Evolutionary conservation across 1,140 invertebrate genomes (phyloP).

Genomic region (Diorhabda sublineata): DNA sequence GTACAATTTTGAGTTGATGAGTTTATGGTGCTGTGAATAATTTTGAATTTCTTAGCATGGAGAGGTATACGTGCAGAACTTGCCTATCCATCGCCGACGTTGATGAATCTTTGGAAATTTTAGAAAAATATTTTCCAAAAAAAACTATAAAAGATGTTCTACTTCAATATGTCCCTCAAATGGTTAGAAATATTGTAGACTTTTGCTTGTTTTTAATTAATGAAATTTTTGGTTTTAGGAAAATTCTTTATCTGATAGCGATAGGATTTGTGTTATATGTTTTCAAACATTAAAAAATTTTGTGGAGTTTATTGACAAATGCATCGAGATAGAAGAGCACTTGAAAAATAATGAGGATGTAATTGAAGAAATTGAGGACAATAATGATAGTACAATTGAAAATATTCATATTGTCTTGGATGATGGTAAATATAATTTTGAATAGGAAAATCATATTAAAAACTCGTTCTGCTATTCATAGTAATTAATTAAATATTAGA

Average conservation of each 20-base stretch:
- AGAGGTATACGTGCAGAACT: constrained; percentile 11
- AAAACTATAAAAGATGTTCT: constrained; percentile 12
- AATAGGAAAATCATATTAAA: not conserved
- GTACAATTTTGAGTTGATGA: not conserved
- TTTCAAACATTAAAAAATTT: constrained; percentile 9
- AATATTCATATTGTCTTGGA: constrained; percentile 15
- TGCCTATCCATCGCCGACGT: constrained; percentile 7
- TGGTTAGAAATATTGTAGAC: constrained; percentile 7
- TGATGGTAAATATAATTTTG: not conserved
- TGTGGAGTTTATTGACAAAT: constrained; percentile 10
- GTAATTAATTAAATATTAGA: not conserved
- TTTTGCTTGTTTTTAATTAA: not conserved
- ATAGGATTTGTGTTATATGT: constrained; percentile 11
- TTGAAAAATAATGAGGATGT: not conserved
- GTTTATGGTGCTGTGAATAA: constrained; percentile 4
- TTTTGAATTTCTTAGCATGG: constrained; percentile 9
- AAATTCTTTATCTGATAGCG: constrained; percentile 1
- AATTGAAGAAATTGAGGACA: not conserved
- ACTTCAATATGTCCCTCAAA: constrained; percentile 9
- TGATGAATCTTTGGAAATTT: not conserved
- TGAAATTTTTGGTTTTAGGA: constrained; percentile 4
- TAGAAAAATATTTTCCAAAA: constrained; percentile 5
- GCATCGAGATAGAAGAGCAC: constrained; percentile 12
- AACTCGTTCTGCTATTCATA: not conserved
- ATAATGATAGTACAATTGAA: constrained; percentile 2